Base-by-base conservation (phyloP, 1,140 invertebrate genomes). In the Dufourea novaeangliae region DNA sequence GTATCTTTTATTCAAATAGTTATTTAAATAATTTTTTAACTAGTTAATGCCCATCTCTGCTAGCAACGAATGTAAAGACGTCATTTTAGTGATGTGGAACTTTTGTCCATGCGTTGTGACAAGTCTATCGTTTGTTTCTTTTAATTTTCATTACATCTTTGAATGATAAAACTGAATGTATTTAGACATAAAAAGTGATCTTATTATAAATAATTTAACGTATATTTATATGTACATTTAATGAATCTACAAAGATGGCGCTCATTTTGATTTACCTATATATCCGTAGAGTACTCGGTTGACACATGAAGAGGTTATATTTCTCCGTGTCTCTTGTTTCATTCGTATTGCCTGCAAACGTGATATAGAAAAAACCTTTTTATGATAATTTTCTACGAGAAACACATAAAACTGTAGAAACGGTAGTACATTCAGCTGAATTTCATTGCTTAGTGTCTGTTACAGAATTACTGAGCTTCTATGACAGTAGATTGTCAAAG, bases 401-500 rank as follows among this genome's bases (percentile, higher is more conserved):
- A 69, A 29, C 17, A 37, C 39, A 1, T 27, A 59, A n/a, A 11
- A 11, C 4, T 12, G 17, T 37, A 68, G 17, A 22, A n/a, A 8
- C 12, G 8, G 29, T 22, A 50, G 54, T 29, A 2, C 14, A 46
- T 34, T 27, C n/a, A n/a, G 12, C 22, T 7, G 37, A 46, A 39
- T 3, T 10, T 10, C 17, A 68, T 68, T 59, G 11, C n/a, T 39
- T 76, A 25, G 20, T 14, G 37, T 46, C 3, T 11, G 41, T 76
- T 76, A 69, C 17, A 12, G n/a, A 50, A 59, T 22, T 68, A 39
- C 20, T 5, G 41, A 57, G 25, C 17, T 75, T 75, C 73, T 75
- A 75, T 76, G 66, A 76, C 66, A 69, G 64, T 76, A 22, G 73
- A 59, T 50, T 76, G 73, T 76, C 73, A 76, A 76, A 76, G 73